Base-by-base conservation (phyloP, 2,888 invertebrate genomes). In the Andrena minutula region DNA sequence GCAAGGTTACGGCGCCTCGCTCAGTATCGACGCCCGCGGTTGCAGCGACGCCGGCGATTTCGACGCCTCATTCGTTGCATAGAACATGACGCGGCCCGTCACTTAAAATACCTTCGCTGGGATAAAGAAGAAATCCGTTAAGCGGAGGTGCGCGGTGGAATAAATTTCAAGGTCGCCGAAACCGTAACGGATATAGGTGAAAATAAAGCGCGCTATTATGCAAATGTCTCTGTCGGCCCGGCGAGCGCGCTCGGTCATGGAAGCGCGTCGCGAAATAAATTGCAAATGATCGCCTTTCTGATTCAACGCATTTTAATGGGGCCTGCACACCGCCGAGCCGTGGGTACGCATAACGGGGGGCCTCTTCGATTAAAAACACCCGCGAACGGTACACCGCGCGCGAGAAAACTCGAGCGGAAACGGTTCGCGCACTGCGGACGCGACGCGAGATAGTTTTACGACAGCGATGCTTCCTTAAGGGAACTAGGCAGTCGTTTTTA, bases 81-180 rank as follows among this genome's bases (percentile, higher is more conserved):
- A 41, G 56, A 47, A 23, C 6, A 66, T 20, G 71, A 61, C 70
- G 61, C 69, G 28, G 2, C 47, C 5, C 23, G 30, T 61, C 28
- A 35, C n/a, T 41, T 16, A 26, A n/a, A 47, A 53, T 53, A 30
- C 49, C 30, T 16, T 8, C 20, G 26, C 32, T 7, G 1, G 35
- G 26, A 6, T 58, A 20, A 16, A 65, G 47, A 53, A 20, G 10
- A 58, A 5, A 16, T 58, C 79, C 82, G 79, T 82, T 71, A 72
- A 58, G 35, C 8, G 66, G 61, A 49, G 61, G 56, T 63, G 23
- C 32, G 51, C n/a, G 64, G 53, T 32, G 65, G 75, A 69, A 68
- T 79, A 66, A 75, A 80, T 79, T 75, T 51, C 79, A 82, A 79
- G 82, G 79, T 68, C 68, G 20, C 65, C 53, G 66, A 79, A 77